Evolutionary conservation across 2,113 vertebrate species (phyloP).

Genomic region (Cercopithecus mona): DNA sequence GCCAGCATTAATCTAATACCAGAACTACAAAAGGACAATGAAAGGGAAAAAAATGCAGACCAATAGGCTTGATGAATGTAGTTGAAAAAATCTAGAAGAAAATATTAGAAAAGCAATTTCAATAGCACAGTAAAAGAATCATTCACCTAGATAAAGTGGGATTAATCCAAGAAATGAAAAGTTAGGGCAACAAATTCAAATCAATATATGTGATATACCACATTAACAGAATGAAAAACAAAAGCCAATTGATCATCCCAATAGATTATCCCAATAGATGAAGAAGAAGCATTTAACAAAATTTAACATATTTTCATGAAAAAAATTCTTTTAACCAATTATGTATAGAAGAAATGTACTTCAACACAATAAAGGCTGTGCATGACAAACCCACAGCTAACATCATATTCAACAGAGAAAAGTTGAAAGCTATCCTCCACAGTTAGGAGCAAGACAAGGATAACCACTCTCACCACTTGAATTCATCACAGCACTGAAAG

Average conservation of each 20-base stretch:
- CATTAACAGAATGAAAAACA: neutral
- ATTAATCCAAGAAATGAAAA: neutral
- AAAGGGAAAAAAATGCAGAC: neutral
- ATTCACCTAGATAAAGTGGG: neutral
- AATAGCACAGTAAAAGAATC: neutral
- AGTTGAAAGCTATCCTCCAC: neutral
- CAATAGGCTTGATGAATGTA: neutral
- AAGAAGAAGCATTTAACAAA: neutral
- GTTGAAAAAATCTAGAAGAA: neutral
- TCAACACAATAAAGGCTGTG: neutral
- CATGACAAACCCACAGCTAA: neutral
- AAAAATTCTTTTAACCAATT: neutral
- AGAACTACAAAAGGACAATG: neutral
- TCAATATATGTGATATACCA: neutral
- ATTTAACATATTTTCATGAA: neutral
- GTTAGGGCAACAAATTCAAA: neutral
- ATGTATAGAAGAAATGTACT: neutral
- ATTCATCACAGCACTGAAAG: neutral
- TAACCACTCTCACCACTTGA: neutral
- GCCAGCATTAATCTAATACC: neutral
- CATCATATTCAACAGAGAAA: neutral
- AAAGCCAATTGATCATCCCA: neutral
- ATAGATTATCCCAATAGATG: neutral
- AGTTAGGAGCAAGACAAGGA: neutral
- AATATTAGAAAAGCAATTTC: neutral